Conservation (phyloP, 2,888 invertebrate species). For the Halictus ligatus region DNA sequence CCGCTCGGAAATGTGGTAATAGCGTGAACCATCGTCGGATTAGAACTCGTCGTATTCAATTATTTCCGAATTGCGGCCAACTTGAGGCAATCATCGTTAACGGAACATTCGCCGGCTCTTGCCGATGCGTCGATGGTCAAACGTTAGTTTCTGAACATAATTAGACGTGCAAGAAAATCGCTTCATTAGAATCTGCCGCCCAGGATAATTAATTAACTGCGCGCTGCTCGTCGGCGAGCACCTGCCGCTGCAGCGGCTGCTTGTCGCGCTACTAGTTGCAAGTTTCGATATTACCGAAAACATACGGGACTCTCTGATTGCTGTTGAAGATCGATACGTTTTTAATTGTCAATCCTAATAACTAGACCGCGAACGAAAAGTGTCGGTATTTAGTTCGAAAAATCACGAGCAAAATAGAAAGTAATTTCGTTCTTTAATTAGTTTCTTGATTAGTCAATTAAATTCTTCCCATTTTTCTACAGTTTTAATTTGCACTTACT, state of each 20-base stretch:
- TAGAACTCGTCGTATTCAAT: slow-evolving; percentile 60
- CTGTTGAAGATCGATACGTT: background rate
- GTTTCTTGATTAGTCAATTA: no score
- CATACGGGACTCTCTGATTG: background rate
- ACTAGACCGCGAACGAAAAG: background rate
- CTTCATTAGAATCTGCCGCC: slow-evolving; percentile 21
- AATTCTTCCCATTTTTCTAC: no score
- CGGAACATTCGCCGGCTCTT: slow-evolving; percentile 40
- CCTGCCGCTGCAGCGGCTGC: background rate
- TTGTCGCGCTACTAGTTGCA: background rate
- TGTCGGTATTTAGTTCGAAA: no score
- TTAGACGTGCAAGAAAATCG: slow-evolving; percentile 39
- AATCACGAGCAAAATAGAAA: background rate
- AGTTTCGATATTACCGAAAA: slow-evolving; percentile 2
- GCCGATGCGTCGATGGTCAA: slow-evolving; percentile 36
- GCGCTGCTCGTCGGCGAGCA: background rate
- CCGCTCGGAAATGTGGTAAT: slow-evolving; percentile 41
- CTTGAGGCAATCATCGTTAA: slow-evolving; percentile 62
- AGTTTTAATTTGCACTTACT: no score
- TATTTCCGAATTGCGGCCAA: slow-evolving; percentile 63
- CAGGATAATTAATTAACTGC: slow-evolving; percentile 28
- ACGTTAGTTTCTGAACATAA: slow-evolving; percentile 25
- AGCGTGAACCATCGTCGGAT: slow-evolving; percentile 50
- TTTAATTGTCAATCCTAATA: background rate
- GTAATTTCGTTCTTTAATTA: background rate